Base-by-base conservation (phyloP, 2,113 vertebrate species). In the Dicerorhinus sumatrensis region DNA sequence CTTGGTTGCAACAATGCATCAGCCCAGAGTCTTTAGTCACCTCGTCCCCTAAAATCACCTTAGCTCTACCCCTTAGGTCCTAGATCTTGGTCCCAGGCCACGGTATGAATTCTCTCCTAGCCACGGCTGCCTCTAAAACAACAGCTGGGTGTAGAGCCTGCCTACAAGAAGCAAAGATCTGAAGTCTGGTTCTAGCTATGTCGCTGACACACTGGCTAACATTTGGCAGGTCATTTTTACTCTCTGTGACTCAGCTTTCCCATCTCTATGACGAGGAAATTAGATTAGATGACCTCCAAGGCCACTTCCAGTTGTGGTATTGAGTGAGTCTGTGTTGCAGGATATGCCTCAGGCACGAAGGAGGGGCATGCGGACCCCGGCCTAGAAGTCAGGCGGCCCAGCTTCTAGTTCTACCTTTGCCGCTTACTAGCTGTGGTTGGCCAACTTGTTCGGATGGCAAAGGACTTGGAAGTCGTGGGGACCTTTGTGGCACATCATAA, bases 31-130 rank as follows among this genome's bases (percentile, higher is more conserved):
- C 42, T 81, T 39, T 46, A 94, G 65, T 65, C 13, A 82, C 39
- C 25, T 89, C 16, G 4, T 46, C 69, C 21, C 11, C 42, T 93
- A 81, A 97, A 94, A 96, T 91, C 77, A 89, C 23, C 36, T 91
- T 31, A 82, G 27, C 23, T 93, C 48, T 90, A 14, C 58, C 65
- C 14, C 5, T 8, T 56, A 63, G 31, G 8, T 75, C 75, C 60
- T 56, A 84, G 54, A 72, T 81, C 21, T 94, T 94, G 65, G 9
- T 76, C 16, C 6, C 63, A 72, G 20, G 69, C 9, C 77, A 72
- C 2, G 12, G 25, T 73, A 63, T n/a, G 8, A 85, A 95, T 81
- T 69, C 42, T 89, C 17, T 70, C 39, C 77, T 82, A 51, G 51
- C 27, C 58, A 83, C 12, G 62, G 56, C 31, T 72, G 18, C 69